Conservation (phyloP, 2,888 invertebrate species). For the Andrena hattorfiana region DNA sequence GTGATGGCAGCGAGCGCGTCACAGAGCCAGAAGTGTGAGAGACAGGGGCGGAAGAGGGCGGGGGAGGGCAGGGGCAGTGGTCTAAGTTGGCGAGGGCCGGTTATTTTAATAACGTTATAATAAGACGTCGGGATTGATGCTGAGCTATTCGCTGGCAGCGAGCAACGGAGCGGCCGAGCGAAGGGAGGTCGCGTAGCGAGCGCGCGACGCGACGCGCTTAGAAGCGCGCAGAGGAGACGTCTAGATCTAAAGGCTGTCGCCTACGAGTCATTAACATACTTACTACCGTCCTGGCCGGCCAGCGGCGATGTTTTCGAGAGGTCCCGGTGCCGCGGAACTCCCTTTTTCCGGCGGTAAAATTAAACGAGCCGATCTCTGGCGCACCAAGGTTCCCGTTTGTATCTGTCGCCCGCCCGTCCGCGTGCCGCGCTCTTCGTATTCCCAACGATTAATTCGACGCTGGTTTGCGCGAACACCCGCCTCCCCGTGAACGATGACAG, state of each 20-base stretch:
- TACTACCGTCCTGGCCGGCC: conserved; percentile 54
- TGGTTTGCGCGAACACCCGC: conserved; percentile 34
- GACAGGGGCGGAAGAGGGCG: background rate
- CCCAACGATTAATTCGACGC: conserved; percentile 37
- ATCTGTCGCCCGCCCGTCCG: conserved; percentile 37
- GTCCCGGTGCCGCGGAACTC: conserved; percentile 40
- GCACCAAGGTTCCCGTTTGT: conserved; percentile 62
- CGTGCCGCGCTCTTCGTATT: background rate
- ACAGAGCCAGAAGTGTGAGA: conserved; percentile 13
- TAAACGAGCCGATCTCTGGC: conserved; percentile 69
- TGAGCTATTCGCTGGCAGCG: conserved; percentile 84
- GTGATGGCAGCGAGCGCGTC: conserved; percentile 15
- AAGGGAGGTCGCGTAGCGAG: conserved; percentile 67
- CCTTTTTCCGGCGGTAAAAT: conserved; percentile 61
- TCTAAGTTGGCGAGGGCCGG: conserved; percentile 74
- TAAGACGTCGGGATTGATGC: conserved; percentile 85
- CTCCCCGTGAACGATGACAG: conserved; percentile 8
- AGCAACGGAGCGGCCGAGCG: conserved; percentile 44
- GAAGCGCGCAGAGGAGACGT: conserved; percentile 71
- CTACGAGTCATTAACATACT: conserved; percentile 84
- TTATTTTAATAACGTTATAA: conserved; percentile 85
- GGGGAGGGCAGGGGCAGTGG: conserved; percentile 31
- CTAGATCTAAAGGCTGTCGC: conserved; percentile 83
- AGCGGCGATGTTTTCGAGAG: conserved; percentile 39
- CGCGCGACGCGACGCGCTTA: conserved; percentile 51